phyloP scores from a whole-genome alignment of 1,140 invertebrate genomes.

The Anastrepha obliqua region DNA sequence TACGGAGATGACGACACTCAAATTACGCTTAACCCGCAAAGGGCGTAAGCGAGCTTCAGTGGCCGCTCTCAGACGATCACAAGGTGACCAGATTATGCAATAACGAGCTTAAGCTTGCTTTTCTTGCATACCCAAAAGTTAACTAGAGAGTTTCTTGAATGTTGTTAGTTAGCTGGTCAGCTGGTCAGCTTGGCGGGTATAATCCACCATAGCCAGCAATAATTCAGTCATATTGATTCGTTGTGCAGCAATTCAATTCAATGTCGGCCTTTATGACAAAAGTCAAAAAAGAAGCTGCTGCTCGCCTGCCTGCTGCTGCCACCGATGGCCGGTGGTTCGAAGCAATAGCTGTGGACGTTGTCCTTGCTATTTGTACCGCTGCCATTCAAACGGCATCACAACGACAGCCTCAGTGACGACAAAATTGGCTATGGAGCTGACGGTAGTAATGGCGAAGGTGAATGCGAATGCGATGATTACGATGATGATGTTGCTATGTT shows the following conservation, averaged over 20 bases:
- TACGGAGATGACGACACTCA: conserved; percentile 22
- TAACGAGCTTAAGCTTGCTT: background rate
- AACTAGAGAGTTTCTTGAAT: too few relatives aligned
- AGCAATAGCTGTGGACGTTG: background rate
- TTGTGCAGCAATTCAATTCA: conserved; percentile 42
- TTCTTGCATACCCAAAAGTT: too few relatives aligned
- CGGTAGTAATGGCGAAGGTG: background rate
- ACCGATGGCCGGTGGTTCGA: background rate
- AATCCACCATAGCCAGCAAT: conserved; percentile 46
- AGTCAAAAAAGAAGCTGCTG: background rate
- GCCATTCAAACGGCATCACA: too few relatives aligned
- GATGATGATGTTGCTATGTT: background rate
- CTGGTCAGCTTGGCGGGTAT: background rate
- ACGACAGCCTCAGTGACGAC: background rate
- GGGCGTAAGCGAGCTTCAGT: conserved; percentile 14
- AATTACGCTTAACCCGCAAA: conserved; percentile 49
- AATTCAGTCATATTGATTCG: conserved; percentile 53
- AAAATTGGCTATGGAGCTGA: background rate
- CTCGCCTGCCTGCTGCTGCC: background rate
- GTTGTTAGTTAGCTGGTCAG: background rate
- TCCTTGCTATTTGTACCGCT: too few relatives aligned
- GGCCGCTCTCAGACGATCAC: background rate
- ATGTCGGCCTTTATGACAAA: conserved; percentile 40
- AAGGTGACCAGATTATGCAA: background rate
- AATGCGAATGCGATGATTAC: background rate